Evolutionary conservation across 2,113 vertebrate species (phyloP).

Genomic region (Dipodomys stephensi): DNA sequence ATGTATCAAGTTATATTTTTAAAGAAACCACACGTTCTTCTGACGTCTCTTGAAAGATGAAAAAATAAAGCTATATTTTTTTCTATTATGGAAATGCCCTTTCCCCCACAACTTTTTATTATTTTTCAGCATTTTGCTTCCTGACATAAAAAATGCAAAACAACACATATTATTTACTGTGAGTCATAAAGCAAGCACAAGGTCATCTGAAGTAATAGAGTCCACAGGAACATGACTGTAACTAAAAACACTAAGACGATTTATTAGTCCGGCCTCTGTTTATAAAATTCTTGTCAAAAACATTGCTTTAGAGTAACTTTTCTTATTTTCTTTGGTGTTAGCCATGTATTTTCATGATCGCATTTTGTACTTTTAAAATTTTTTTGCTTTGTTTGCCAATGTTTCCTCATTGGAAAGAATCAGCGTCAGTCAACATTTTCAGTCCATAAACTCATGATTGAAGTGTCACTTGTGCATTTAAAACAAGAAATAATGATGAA

Average conservation of each 20-base stretch:
- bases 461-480: not conserved
- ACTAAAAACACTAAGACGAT: not conserved
- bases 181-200: not conserved
- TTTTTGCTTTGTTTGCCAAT: slow-evolving; percentile 10
- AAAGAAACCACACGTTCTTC: not conserved
- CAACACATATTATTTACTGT: not conserved
- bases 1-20: not conserved
- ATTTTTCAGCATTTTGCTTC: slow-evolving; percentile 56
- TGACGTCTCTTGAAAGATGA: slow-evolving; percentile 10
- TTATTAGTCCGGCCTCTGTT: not conserved
- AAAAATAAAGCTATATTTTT: slow-evolving; percentile 27
- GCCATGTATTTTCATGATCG: not conserved
- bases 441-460: not conserved
- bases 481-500: slow-evolving; percentile 14
- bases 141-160: slow-evolving; percentile 51
- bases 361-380: not conserved
- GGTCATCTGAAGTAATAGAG: not conserved
- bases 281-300: not conserved
- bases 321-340: slow-evolving; percentile 33
- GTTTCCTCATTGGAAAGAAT: slow-evolving; percentile 38
- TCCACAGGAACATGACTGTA: not conserved
- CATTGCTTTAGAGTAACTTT: not conserved
- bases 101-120: slow-evolving; percentile 32
- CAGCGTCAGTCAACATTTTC: not conserved
- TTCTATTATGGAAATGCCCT: not conserved